Evolutionary conservation across 2,797 vertebrate species (phyloP).

Genomic region (Synanceia verrucosa): DNA sequence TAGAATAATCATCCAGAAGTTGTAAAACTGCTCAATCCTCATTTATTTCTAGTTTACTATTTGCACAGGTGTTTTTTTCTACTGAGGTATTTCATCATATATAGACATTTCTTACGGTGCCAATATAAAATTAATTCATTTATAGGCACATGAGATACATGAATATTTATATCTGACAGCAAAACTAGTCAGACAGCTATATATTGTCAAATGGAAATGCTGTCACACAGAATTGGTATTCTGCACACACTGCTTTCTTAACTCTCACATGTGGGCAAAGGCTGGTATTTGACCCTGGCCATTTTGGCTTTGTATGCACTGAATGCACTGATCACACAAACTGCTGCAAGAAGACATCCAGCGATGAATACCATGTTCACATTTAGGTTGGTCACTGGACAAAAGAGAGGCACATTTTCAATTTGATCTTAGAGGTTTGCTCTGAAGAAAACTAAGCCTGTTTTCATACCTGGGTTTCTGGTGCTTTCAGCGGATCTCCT

Average conservation of each 20-base stretch:
- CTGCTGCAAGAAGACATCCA: conserved; percentile 62
- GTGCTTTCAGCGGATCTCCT: conserved; percentile 30
- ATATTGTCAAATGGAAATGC: neutral
- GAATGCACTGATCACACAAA: conserved; percentile 62
- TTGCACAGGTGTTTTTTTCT: neutral
- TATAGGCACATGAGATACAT: neutral
- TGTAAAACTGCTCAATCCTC: neutral
- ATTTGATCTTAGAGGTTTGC: neutral
- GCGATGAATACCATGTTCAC: conserved; percentile 68
- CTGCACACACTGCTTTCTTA: neutral
- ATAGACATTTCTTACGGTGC: neutral
- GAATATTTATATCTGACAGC: neutral
- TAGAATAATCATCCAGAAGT: neutral
- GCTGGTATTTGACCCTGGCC: conserved; percentile 58
- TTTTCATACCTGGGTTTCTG: conserved; percentile 44
- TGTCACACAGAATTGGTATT: neutral
- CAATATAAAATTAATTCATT: neutral
- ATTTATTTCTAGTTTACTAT: neutral
- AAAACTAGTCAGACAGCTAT: neutral
- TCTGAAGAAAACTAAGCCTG: neutral
- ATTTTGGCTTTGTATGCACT: conserved; percentile 55
- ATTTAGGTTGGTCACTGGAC: conserved; percentile 57
- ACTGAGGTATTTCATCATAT: neutral
- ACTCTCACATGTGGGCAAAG: conserved; percentile 27
- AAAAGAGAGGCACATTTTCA: neutral